Evolutionary conservation across 2,888 invertebrate species (phyloP).

Genomic region (Amiota communis): DNA sequence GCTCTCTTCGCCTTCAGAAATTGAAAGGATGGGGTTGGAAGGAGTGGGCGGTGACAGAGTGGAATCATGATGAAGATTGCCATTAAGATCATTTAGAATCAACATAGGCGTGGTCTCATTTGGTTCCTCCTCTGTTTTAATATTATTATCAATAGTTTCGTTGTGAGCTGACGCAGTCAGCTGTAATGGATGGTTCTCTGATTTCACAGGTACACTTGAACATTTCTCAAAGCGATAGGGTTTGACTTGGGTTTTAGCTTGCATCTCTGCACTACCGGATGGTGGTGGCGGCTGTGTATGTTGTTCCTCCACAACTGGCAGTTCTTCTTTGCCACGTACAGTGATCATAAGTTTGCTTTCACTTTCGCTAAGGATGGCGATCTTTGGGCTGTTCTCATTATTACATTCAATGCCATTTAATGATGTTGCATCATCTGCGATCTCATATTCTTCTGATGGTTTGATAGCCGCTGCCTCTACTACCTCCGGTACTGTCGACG

Average conservation of each 20-base stretch:
- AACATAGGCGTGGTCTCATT: conserved; percentile 50
- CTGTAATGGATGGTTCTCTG: conserved; percentile 70
- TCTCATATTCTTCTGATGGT: conserved; percentile 74
- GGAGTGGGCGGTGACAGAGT: conserved; percentile 24
- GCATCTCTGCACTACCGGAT: conserved; percentile 19
- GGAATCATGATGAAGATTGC: conserved; percentile 53
- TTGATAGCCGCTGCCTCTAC: conserved; percentile 50
- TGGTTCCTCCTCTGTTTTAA: conserved; percentile 26
- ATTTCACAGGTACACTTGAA: conserved; percentile 66
- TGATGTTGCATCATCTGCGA: conserved; percentile 75
- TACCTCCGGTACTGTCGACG: conserved; percentile 34
- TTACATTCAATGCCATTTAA: conserved; percentile 65
- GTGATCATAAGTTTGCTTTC: conserved; percentile 74
- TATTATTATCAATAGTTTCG: conserved; percentile 14
- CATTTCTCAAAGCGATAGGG: conserved; percentile 63
- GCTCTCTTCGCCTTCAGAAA: background rate
- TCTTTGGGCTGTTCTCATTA: conserved; percentile 70
- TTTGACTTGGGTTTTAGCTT: conserved; percentile 31
- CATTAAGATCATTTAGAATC: conserved; percentile 63
- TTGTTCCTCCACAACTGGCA: conserved; percentile 75
- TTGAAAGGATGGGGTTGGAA: conserved; percentile 6
- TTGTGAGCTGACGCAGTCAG: conserved; percentile 34
- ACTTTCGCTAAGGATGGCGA: conserved; percentile 74
- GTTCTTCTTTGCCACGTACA: conserved; percentile 82
- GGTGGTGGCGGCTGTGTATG: conserved; percentile 41